These are phyloP conservation scores for Drosophila takahashii DNA, from an alignment of 1,140 invertebrate genomes.

Conservation along the genomic window DNA sequence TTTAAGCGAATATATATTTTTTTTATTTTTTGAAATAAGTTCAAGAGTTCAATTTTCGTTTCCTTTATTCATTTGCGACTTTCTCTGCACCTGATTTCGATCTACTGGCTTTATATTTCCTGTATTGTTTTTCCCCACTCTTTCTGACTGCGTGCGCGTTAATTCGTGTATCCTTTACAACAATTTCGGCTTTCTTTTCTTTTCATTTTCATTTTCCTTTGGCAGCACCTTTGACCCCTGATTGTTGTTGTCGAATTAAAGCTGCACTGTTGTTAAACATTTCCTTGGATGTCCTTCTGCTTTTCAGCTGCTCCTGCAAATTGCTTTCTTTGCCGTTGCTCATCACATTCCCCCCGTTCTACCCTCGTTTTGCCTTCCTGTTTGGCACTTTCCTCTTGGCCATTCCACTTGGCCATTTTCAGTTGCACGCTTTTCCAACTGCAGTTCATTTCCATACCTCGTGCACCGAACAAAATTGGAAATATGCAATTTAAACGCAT, in stretches of 20 bases:
- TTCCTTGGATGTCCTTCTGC: conserved; percentile 27
- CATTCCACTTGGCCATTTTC: conserved; percentile 50
- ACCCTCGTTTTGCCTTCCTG: not conserved
- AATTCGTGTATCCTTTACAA: conserved; percentile 41
- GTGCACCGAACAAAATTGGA: conserved; percentile 12
- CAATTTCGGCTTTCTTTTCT: conserved; percentile 33
- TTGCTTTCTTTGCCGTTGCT: conserved; percentile 73
- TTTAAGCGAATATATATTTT: not conserved
- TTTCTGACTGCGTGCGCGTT: conserved; percentile 6
- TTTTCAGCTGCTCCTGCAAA: conserved; percentile 61
- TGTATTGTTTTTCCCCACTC: conserved; percentile 11
- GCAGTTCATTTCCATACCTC: conserved; percentile 68
- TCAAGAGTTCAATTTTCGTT: not conserved
- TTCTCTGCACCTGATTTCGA: conserved; percentile 18
- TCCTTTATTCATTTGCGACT: conserved; percentile 10
- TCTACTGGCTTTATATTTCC: conserved; percentile 25
- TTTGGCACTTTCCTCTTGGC: conserved; percentile 33
- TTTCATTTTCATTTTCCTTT: conserved; percentile 20
- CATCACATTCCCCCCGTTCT: conserved; percentile 29
- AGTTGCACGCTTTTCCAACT: conserved; percentile 54
- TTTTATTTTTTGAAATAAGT: not conserved
- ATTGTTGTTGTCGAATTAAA: conserved; percentile 59
- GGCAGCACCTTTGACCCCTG: conserved; percentile 50
- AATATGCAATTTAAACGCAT: too few species aligned
- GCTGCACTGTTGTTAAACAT: conserved; percentile 50